Evolutionary conservation across 2,113 vertebrate species (phyloP), one percentile per base, ranked within the genome.

Genomic region (Manacus vitellinus): DNA sequence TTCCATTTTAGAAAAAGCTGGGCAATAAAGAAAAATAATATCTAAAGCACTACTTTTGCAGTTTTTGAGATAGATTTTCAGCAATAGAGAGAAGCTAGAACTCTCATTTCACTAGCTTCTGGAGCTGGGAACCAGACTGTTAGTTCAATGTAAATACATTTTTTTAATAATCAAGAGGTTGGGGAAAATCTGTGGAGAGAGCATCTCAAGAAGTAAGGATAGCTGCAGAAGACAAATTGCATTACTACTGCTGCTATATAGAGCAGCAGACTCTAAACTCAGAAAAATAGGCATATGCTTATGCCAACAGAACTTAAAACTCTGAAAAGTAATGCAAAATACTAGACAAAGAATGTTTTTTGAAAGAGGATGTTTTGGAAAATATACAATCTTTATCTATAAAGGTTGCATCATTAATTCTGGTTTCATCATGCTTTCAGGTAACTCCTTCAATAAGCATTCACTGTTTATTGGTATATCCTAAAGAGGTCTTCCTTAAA

Each of bases 131-230:
- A 0, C 0, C 10, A 62, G 15, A 56, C n/a, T 70, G 19, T 44
- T 31, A 63, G 23, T 74, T 67, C 33, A 47, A 51, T 0, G 2
- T 47, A 41, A 81, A 54, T 3, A 1, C 2, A 17, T 1, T 20
- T 51, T 35, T 70, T 92, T 52, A 49, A 71, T 59, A 81, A 58
- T 70, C 6, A 65, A 54, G 12, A 58, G 0, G 2, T 25, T 73
- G 51, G 14, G 8, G 4, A 78, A 66, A 82, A 78, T 55, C 41
- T 61, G 5, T 43, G 33, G 20, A 52, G 23, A 46, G 3, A 61
- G 1, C 9, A n/a, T 23, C 4, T 9, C 21, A 65, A 23, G 13
- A 65, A 79, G 11, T 30, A 75, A 82, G 27, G 7, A 65, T 44
- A 47, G 6, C 7, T 91, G 31, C 41, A 88, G 31, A 93, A 74